phyloP scores from a whole-genome alignment of 2,888 invertebrate genomes.

The Drosophila paranaensis region DNA sequence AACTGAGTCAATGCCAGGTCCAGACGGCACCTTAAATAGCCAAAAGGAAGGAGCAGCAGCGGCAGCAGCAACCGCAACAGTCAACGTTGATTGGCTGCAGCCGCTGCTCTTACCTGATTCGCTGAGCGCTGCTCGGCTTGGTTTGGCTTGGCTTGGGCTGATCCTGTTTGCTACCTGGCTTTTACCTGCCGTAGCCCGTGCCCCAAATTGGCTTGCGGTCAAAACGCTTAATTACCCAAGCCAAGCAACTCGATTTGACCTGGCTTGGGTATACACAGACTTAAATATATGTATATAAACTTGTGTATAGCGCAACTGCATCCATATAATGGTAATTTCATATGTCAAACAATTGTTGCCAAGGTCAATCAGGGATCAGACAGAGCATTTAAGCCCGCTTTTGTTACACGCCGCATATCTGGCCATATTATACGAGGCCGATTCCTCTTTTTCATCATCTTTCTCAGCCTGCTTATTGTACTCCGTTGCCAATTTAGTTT shows the following conservation, averaged over 20 bases:
- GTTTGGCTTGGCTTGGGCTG: neutral
- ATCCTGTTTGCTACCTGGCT: constrained; percentile 45
- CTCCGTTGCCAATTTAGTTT: constrained; percentile 44
- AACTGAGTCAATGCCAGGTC: constrained; percentile 46
- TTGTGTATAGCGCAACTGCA: neutral
- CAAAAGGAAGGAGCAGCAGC: neutral
- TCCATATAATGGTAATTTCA: constrained; percentile 23
- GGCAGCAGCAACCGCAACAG: neutral
- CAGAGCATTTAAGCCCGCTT: constrained; percentile 32
- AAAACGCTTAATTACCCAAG: constrained; percentile 80
- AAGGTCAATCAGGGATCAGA: constrained; percentile 70
- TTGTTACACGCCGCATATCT: constrained; percentile 29
- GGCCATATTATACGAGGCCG: neutral
- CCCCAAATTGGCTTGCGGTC: constrained; percentile 83
- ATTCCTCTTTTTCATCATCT: neutral
- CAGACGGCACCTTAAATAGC: constrained; percentile 52
- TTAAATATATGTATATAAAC: neutral
- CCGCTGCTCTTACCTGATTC: constrained; percentile 69
- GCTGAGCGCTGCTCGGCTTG: constrained; percentile 19
- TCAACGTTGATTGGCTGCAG: constrained; percentile 58
- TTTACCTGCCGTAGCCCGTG: constrained; percentile 52
- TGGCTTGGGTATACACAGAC: constrained; percentile 32
- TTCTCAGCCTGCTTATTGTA: constrained; percentile 17
- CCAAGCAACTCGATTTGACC: constrained; percentile 47
- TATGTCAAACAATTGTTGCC: constrained; percentile 71